A percentile compares a stretch with the other conserved stretches of the same genome.
Evolutionary conservation across 2,888 invertebrate species (phyloP).

Genomic region (Cantharis rustica): DNA sequence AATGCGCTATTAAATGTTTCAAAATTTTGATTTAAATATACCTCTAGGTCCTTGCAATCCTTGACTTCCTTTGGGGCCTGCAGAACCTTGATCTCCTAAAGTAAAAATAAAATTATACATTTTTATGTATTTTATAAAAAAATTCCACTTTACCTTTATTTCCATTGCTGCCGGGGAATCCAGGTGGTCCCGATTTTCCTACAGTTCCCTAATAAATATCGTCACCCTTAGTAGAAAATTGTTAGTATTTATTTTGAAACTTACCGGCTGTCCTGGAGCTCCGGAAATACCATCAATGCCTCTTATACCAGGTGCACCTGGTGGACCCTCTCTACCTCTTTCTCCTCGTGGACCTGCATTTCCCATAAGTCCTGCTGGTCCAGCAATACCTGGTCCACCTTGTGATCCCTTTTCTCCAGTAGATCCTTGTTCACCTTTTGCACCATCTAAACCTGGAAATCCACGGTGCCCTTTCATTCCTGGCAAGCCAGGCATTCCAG

Average conservation of each 20-base stretch:
- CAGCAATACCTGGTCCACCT: slow-evolving; percentile 72
- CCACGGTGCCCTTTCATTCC: slow-evolving; percentile 85
- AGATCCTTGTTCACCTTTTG: slow-evolving; percentile 79
- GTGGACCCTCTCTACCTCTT: slow-evolving; percentile 81
- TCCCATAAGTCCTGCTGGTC: slow-evolving; percentile 73
- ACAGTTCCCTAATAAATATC: slow-evolving; percentile 65
- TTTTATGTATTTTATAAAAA: background rate
- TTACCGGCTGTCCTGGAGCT: slow-evolving; percentile 74
- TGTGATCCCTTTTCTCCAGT: slow-evolving; percentile 76
- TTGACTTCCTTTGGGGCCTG: slow-evolving; percentile 80
- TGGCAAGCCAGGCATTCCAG: slow-evolving; percentile 78
- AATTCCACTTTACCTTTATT: slow-evolving; percentile 61
- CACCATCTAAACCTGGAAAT: slow-evolving; percentile 77
- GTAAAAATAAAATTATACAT: background rate
- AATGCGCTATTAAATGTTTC: background rate
- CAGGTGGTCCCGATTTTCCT: slow-evolving; percentile 84
- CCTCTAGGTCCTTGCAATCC: slow-evolving; percentile 81
- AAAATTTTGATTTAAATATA: slow-evolving; percentile 35
- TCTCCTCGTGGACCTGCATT: slow-evolving; percentile 81
- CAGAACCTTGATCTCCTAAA: slow-evolving; percentile 68
- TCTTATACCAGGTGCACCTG: slow-evolving; percentile 76
- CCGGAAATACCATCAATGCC: slow-evolving; percentile 82
- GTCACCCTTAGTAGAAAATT: slow-evolving; percentile 2
- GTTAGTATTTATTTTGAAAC: slow-evolving; percentile 16
- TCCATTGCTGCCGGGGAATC: slow-evolving; percentile 82